These are phyloP conservation scores for Stercorarius parasiticus DNA, from an alignment of 2,113 vertebrate species.

Conservation along the genomic window DNA sequence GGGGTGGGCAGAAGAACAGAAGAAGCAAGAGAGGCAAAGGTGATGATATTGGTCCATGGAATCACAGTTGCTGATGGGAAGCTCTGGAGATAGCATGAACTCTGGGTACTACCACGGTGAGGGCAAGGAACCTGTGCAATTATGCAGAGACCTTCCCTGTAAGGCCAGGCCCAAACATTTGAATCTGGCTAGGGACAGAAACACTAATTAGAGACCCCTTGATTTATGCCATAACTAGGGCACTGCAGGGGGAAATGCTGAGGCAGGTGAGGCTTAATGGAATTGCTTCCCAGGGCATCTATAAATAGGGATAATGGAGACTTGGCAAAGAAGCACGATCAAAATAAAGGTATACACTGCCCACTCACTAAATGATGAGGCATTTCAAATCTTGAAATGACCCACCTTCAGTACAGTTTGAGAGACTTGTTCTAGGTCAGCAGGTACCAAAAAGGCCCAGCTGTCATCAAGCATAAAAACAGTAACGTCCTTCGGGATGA, in stretches of 20 bases:
- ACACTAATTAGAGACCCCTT: not conserved
- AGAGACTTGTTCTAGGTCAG: constrained; percentile 60
- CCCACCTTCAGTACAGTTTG: not conserved
- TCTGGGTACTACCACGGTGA: not conserved
- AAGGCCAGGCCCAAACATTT: not conserved
- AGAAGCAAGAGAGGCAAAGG: not conserved
- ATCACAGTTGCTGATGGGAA: not conserved
- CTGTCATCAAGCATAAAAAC: constrained; percentile 42
- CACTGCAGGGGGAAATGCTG: constrained; percentile 9
- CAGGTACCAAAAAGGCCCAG: constrained; percentile 51
- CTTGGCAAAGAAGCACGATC: not conserved
- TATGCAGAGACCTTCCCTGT: not conserved
- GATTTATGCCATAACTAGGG: not conserved
- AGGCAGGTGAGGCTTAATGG: not conserved
- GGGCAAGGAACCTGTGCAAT: not conserved
- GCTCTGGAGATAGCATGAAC: not conserved
- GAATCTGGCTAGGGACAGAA: not conserved
- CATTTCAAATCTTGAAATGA: constrained; percentile 13
- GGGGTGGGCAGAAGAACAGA: not conserved
- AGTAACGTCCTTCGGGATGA: constrained; percentile 11
- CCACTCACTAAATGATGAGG: not conserved
- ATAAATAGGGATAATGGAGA: constrained; percentile 32
- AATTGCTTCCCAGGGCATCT: not conserved
- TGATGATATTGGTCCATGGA: fast-evolving
- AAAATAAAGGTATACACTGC: not conserved